Conservation (phyloP, 2,113 vertebrate species). For the Eptesicus fuscus region DNA sequence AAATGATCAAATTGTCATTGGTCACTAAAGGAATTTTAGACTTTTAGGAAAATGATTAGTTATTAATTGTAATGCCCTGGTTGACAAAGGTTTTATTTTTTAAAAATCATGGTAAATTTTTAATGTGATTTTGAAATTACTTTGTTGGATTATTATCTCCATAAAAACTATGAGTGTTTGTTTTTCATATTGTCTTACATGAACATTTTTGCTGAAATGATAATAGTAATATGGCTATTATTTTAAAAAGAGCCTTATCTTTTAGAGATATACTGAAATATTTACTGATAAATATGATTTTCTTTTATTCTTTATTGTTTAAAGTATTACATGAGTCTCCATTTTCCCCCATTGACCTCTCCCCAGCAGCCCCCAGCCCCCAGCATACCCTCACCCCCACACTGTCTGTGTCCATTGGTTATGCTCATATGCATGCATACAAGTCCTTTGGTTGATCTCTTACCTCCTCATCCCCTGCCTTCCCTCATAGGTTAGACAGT, state of each 20-base stretch:
- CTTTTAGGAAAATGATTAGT: constrained; percentile 65
- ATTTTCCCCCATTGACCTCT: no score
- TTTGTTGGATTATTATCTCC: background rate
- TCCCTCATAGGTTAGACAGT: no score
- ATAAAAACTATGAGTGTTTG: background rate
- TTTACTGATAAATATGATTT: background rate
- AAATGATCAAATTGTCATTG: constrained; percentile 77
- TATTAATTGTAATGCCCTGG: constrained; percentile 73
- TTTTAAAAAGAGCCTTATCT: background rate
- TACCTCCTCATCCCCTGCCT: no score
- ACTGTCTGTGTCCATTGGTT: no score
- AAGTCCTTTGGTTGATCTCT: no score
- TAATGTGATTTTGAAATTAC: constrained; percentile 37
- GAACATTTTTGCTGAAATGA: constrained; percentile 9
- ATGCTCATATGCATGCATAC: no score
- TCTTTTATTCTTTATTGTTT: no score
- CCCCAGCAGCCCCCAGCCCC: no score
- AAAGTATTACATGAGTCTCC: no score
- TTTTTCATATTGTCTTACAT: constrained; percentile 20
- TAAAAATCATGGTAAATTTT: constrained; percentile 43
- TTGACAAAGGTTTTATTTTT: constrained; percentile 67
- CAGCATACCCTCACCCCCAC: no score
- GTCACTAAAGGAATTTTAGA: constrained; percentile 69
- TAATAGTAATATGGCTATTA: background rate
- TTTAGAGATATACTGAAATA: background rate